These are phyloP conservation scores for Xenopus petersii DNA, from an alignment of 2,797 vertebrate genomes.

Conservation along the genomic window DNA sequence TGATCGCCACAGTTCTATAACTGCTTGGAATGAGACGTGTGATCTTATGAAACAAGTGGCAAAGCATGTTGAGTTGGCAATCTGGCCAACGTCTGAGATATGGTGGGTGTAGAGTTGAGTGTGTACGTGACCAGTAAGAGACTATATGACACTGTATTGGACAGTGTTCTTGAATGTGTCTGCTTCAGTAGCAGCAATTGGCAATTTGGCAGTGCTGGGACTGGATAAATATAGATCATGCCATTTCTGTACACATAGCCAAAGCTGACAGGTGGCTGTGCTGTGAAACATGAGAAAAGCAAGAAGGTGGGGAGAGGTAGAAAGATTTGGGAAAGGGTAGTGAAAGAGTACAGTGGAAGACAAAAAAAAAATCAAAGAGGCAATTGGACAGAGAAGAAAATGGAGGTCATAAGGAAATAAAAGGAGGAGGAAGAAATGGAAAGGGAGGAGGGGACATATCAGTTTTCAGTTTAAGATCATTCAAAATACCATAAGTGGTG, in stretches of 20 bases:
- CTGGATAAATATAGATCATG: conserved; percentile 32
- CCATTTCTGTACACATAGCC: not conserved
- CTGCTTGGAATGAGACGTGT: not conserved
- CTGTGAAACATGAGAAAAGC: not conserved
- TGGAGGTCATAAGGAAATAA: no score
- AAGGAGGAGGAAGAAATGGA: no score
- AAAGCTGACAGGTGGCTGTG: conserved; percentile 31
- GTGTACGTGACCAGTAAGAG: not conserved
- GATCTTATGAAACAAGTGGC: not conserved
- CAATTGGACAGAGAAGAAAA: no score
- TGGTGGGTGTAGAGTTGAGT: not conserved
- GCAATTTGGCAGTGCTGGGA: conserved; percentile 3
- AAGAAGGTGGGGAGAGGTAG: not conserved
- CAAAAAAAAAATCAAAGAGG: no score
- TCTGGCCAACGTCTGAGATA: not conserved
- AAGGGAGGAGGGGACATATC: no score
- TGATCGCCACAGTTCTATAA: not conserved
- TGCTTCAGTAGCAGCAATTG: not conserved
- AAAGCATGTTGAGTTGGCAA: conserved; percentile 4
- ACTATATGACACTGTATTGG: conserved; percentile 7
- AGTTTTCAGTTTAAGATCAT: no score
- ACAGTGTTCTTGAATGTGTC: not conserved
- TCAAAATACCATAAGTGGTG: no score
- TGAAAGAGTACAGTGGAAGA: no score
- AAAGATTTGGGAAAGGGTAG: not conserved